Evolutionary conservation across 2,888 invertebrate genomes (phyloP), one percentile per base, ranked within the genome.

Genomic region (Sclerodermus sp.): DNA sequence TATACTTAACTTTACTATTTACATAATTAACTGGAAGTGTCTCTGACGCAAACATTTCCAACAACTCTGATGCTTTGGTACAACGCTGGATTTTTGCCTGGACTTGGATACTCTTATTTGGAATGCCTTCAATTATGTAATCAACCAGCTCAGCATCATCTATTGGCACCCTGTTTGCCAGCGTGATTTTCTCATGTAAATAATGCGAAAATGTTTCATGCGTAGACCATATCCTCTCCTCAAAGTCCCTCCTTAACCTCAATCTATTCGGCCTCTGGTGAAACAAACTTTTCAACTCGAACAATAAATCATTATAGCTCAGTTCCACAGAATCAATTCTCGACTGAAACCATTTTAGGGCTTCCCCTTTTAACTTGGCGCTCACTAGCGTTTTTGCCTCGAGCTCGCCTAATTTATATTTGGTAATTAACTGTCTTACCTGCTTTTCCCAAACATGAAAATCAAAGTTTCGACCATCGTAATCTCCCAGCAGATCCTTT

Each of bases 281-380:
- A 32, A 56, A 59, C 13, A 52, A 51, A 1, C 31, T 15, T n/a
- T 36, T 42, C 14, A 59, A 2, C 14, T 53, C 49, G 1, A n/a
- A 12, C 13, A 55, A 10, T 2, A 57, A 29, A 1, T 40, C 30
- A 6, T 30, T 29, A 1, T 51, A 12, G 0, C 3, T 2, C 50
- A 54, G 53, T 8, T 36, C 45, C 1, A 57, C 23, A 5, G 30
- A n/a, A 0, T 57, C 59, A 14, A 42, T 32, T 14, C 47, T 51
- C 2, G 52, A 55, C 10, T 55, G 50, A 10, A 57, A 51, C 57
- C 57, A 55, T n/a, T 51, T 42, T 10, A 42, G 30, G 12, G 55
- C 50, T 8, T 29, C 45, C 1, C 39, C 47, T 18, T 37, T 57
- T 6, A 60, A 42, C n/a, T n/a, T n/a, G n/a, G n/a, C n/a, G n/a